Evolutionary conservation across 2,113 vertebrate species (phyloP).

Genomic region (Ciconia boyciana): DNA sequence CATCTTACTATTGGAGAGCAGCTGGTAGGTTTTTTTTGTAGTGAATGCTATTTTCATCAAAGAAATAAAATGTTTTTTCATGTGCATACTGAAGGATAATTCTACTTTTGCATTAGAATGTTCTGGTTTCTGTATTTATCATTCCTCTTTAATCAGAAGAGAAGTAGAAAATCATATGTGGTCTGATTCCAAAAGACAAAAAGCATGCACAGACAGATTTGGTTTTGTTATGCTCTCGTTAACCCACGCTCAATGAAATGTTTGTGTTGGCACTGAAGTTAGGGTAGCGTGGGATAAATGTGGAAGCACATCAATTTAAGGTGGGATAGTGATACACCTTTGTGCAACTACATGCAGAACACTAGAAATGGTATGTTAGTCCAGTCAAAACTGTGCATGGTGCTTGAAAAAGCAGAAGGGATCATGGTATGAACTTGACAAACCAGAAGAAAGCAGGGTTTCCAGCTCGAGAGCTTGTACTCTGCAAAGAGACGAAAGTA

Average conservation of each 20-base stretch:
- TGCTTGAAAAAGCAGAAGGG: background rate
- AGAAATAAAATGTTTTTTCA: background rate
- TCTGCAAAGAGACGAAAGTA: background rate
- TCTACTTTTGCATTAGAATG: background rate
- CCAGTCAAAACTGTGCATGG: rapidly evolving
- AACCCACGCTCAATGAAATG: background rate
- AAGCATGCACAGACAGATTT: background rate
- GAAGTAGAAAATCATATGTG: background rate
- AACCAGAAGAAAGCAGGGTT: background rate
- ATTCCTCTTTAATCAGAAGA: background rate
- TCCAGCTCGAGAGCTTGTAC: background rate
- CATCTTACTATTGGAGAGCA: background rate
- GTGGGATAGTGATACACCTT: background rate
- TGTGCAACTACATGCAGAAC: background rate
- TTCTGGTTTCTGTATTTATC: background rate
- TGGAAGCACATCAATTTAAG: background rate
- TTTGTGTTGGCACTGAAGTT: slow-evolving; percentile 9
- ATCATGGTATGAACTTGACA: rapidly evolving
- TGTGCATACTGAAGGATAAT: background rate
- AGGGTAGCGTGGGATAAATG: background rate
- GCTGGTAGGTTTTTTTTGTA: background rate
- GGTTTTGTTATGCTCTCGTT: background rate
- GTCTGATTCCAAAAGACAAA: background rate
- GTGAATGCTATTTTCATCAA: background rate
- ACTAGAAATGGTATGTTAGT: rapidly evolving